A percentile compares a stretch with the other conserved stretches of the same genome.
These are phyloP conservation scores for Neosilurus mollespiculum DNA, from an alignment of 2,797 vertebrate genomes.

Conservation along the genomic window DNA sequence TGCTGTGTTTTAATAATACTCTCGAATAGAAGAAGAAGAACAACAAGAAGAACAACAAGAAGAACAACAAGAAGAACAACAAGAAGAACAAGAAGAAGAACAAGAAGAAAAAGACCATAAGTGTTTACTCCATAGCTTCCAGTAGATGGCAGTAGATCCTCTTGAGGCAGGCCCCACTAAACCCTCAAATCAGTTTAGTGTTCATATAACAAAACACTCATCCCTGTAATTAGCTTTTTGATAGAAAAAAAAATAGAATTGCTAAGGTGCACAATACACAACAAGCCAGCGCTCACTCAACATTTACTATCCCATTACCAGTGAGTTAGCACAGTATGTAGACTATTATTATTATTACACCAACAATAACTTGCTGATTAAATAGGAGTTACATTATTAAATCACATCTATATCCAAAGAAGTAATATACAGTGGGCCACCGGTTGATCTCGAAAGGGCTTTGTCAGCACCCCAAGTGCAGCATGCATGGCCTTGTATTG, in stretches of 20 bases:
- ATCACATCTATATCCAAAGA: slow-evolving; percentile 21
- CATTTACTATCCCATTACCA: slow-evolving; percentile 5
- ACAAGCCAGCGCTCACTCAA: background rate
- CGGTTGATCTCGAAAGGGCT: slow-evolving; percentile 28
- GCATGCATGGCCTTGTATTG: slow-evolving; percentile 28
- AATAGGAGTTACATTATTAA: slow-evolving; percentile 31
- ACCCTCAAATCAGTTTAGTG: background rate
- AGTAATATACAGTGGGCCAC: slow-evolving; percentile 11
- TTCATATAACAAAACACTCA: background rate
- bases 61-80: background rate
- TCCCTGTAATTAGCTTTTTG: background rate
- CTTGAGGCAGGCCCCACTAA: background rate
- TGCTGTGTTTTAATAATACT: background rate
- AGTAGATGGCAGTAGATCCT: slow-evolving; percentile 32
- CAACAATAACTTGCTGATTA: slow-evolving; percentile 13
- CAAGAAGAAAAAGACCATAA: background rate
- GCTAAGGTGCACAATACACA: background rate
- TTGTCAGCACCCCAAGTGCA: slow-evolving; percentile 29
- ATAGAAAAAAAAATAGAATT: background rate
- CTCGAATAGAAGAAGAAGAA: background rate
- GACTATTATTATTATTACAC: background rate
- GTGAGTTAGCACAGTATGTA: background rate
- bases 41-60: background rate
- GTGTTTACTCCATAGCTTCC: background rate
- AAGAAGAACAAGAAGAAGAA: background rate